Evolutionary conservation across 2,888 invertebrate species (phyloP), one percentile per base, ranked within the genome.

Genomic region (Drosophila prostipennis): DNA sequence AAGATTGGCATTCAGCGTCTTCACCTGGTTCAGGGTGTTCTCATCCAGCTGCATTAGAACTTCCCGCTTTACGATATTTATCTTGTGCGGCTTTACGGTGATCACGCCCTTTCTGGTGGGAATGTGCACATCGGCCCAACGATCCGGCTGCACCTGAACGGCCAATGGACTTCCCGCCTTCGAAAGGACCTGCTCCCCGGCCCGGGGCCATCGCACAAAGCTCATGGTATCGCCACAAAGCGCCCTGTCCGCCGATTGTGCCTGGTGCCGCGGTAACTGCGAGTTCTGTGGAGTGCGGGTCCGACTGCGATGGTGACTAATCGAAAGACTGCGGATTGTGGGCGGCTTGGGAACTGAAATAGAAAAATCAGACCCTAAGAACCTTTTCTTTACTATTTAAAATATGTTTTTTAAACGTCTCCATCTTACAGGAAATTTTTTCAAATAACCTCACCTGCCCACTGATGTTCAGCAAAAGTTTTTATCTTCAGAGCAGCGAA

Each of bases 121-220:
- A 60, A 91, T 91, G 61, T 91, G 90, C 0, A 91, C 87, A 42
- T 90, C 91, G 6, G 90, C 90, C 45, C 67, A 78, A 19, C 75
- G 77, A 58, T 90, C 90, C 10, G 89, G 85, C 61, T 81, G 70
- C 3, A 79, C 65, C 54, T 90, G 87, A 0, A 89, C 77, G 4
- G 91, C 90, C 45, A 92, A 78, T 7, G 92, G 91, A 51, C 91
- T 91, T 34, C 91, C 92, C 7, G 78, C 80, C 58, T 81, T 74
- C 3, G 91, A 91, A 16, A 90, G 79, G 0, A 89, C 85, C 34
- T 82, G 72, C 74, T 92, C 91, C 6, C 91, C 91, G 3, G 89
- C 80, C 36, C 89, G 90, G 3, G 91, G 90, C 78, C 90, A 91
- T 16, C 92, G 87, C 14, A 90, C 64, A 46, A 92, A 74, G 0